These are phyloP conservation scores for Paracentrotus lividus DNA, from an alignment of 53 echinoderm and acorn worm species.

Conservation along the genomic window DNA sequence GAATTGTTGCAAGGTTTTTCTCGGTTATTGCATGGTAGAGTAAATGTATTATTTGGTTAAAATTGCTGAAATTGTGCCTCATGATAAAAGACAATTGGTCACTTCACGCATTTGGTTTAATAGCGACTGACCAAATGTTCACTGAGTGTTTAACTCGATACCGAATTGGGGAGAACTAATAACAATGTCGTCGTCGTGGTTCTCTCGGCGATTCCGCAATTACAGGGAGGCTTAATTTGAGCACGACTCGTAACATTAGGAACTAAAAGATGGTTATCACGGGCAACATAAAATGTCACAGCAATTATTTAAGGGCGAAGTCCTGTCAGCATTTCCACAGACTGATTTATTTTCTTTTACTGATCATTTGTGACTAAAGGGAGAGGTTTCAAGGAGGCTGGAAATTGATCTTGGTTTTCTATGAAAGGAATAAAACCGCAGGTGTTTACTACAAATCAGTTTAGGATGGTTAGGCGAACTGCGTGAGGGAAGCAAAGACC, in stretches of 20 bases:
- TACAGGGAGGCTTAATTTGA: slow-evolving; percentile 35
- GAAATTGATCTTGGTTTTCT: background rate
- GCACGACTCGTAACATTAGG: slow-evolving; percentile 47
- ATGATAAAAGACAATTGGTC: background rate
- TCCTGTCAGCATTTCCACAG: background rate
- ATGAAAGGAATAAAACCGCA: slow-evolving; percentile 11
- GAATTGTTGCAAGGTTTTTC: background rate
- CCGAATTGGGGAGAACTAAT: slow-evolving; percentile 35
- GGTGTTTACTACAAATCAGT: slow-evolving; percentile 23
- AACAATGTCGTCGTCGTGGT: slow-evolving; percentile 36
- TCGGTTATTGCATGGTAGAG: background rate
- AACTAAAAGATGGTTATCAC: background rate
- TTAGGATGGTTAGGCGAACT: background rate
- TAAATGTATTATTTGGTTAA: background rate
- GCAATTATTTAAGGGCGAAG: slow-evolving; percentile 24
- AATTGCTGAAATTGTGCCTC: background rate
- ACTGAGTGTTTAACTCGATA: slow-evolving; percentile 43
- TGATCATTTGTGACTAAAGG: background rate
- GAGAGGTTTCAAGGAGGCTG: background rate
- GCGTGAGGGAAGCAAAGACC: too few relatives aligned
- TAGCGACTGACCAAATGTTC: slow-evolving; percentile 8
- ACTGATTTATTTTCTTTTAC: background rate
- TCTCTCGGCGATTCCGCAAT: slow-evolving; percentile 25
- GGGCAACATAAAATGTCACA: slow-evolving; percentile 42
- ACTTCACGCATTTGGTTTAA: background rate